These are phyloP conservation scores for Chrosomus eos DNA, from an alignment of 2,797 vertebrate genomes.

Conservation along the genomic window DNA sequence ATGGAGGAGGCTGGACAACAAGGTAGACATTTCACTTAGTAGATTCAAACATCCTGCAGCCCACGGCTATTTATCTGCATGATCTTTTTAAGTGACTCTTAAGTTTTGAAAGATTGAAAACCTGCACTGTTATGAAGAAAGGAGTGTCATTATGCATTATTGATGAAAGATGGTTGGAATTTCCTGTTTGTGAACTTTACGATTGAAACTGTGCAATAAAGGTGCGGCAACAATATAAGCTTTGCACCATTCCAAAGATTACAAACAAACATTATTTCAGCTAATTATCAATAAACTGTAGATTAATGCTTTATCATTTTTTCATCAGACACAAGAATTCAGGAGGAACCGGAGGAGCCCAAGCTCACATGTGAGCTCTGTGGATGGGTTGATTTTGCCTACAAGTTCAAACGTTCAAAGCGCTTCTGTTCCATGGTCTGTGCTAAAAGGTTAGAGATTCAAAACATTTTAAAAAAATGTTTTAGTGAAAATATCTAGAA, in stretches of 20 bases:
- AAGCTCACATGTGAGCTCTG: constrained; percentile 97
- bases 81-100: neutral
- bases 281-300: neutral
- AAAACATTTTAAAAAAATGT: neutral
- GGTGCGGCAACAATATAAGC: neutral
- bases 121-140: neutral
- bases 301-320: neutral
- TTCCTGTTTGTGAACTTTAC: constrained; percentile 1
- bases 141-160: neutral
- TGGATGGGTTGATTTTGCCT: constrained; percentile 93
- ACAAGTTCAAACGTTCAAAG: constrained; percentile 97
- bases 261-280: neutral
- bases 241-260: neutral
- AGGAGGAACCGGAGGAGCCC: constrained; percentile 80
- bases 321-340: constrained; percentile 81
- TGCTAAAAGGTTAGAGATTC: constrained; percentile 88
- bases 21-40: constrained; percentile 72
- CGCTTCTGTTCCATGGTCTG: constrained; percentile 97
- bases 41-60: neutral
- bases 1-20: constrained; percentile 87
- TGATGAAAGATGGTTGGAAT: neutral
- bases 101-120: constrained; percentile 11
- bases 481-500: neutral
- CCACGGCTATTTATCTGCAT: neutral
- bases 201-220: neutral